phyloP scores from a whole-genome alignment of 1,140 invertebrate genomes.

The Pomacea maculata region DNA sequence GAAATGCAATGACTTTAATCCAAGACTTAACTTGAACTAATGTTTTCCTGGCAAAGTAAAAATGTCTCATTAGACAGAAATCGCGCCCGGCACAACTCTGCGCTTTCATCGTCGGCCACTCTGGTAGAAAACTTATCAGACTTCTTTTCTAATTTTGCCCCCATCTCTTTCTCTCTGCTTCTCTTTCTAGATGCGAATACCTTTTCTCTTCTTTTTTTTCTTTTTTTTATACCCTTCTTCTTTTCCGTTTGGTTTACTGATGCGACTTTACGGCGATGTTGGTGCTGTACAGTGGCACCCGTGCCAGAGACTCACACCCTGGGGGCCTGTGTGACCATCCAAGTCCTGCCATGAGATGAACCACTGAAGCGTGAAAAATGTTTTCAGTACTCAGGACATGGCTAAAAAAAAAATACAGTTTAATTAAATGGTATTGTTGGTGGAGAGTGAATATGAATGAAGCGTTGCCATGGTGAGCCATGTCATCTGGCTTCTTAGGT shows the following conservation, averaged over 20 bases:
- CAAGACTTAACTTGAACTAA: constrained; percentile 9
- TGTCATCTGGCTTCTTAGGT: too few relatives aligned
- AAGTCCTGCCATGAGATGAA: too few relatives aligned
- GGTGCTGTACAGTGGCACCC: neutral
- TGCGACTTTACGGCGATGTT: neutral
- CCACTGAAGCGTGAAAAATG: too few relatives aligned
- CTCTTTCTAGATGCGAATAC: too few relatives aligned
- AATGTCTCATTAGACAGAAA: constrained; percentile 5
- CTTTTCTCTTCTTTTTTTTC: neutral
- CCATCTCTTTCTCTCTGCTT: too few relatives aligned
- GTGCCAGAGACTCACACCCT: neutral
- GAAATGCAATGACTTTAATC: constrained; percentile 21
- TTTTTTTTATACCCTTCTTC: neutral
- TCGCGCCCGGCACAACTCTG: neutral
- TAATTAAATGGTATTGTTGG: too few relatives aligned
- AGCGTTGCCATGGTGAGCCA: too few relatives aligned
- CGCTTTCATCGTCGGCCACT: neutral
- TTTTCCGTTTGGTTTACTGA: neutral
- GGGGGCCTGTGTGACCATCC: too few relatives aligned
- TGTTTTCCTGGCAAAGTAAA: neutral
- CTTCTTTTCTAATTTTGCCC: neutral
- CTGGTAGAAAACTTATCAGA: constrained; percentile 1
- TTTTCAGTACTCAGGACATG: too few relatives aligned
- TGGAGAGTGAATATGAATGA: too few relatives aligned
- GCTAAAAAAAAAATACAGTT: too few relatives aligned